Evolutionary conservation across 1,140 invertebrate genomes (phyloP).

Genomic region (Amphibalanus amphitrite): DNA sequence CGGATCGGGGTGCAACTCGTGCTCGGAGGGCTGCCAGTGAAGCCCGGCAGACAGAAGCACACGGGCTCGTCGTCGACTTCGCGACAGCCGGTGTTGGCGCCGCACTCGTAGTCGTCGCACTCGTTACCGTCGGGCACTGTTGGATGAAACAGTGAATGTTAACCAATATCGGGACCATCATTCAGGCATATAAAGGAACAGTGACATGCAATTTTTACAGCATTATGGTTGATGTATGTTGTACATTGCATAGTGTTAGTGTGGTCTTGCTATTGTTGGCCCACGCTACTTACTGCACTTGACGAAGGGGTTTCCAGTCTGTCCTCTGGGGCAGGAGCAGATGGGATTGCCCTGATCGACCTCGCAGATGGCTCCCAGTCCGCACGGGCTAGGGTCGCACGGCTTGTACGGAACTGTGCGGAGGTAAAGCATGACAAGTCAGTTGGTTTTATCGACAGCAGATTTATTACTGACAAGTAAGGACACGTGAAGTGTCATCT

Average conservation of each 20-base stretch:
- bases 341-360: slow-evolving; percentile 67
- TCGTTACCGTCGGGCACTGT: slow-evolving; percentile 70
- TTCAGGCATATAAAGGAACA: too few relatives aligned
- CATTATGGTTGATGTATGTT: too few relatives aligned
- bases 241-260: too few relatives aligned
- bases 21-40: slow-evolving; percentile 62
- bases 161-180: not conserved
- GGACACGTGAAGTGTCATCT: too few relatives aligned
- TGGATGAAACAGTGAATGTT: slow-evolving; percentile 19
- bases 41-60: slow-evolving; percentile 49
- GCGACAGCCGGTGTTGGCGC: slow-evolving; percentile 32
- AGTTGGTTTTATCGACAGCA: too few relatives aligned
- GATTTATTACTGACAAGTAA: too few relatives aligned
- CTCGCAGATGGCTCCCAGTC: slow-evolving; percentile 62
- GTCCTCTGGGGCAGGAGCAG: slow-evolving; percentile 70
- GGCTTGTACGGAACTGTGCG: slow-evolving; percentile 37
- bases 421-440: not conserved
- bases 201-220: too few relatives aligned
- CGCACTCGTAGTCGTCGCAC: slow-evolving; percentile 66
- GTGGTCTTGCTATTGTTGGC: too few relatives aligned
- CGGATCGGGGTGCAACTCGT: slow-evolving; percentile 42
- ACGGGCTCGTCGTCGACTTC: slow-evolving; percentile 14
- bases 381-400: slow-evolving; percentile 67
- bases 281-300: slow-evolving; percentile 59
- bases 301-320: slow-evolving; percentile 77